Conservation (phyloP, 2,113 vertebrate species). For the Sphaerodactylus townsendi region DNA sequence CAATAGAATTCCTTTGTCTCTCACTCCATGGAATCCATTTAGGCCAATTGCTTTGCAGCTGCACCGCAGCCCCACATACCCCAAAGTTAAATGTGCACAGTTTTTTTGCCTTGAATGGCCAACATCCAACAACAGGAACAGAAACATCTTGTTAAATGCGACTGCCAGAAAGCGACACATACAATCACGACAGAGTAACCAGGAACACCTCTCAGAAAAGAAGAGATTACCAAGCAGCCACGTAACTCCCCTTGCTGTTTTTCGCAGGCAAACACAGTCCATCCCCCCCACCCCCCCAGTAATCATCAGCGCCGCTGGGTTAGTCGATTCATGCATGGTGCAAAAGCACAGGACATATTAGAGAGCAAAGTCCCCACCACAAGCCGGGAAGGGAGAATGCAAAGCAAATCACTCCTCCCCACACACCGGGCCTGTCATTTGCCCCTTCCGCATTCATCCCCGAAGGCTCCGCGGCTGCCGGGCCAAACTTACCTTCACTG, state of each 20-base stretch:
- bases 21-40: not conserved
- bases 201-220: not conserved
- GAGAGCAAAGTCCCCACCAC: constrained; percentile 12
- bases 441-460: constrained; percentile 42
- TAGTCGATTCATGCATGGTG: constrained; percentile 42
- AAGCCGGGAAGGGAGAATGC: constrained; percentile 11
- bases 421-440: constrained; percentile 37
- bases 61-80: not conserved
- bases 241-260: not conserved
- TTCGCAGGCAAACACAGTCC: not conserved
- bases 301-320: not conserved
- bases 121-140: not conserved
- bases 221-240: not conserved
- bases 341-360: constrained; percentile 38
- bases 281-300: not conserved
- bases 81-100: not conserved
- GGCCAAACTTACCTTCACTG: constrained; percentile 67
- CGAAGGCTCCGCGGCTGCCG: constrained; percentile 24
- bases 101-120: not conserved
- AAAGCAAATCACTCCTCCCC: not conserved
- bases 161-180: not conserved
- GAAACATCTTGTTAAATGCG: constrained; percentile 1
- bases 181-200: not conserved
- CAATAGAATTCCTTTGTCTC: not conserved
- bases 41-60: too few relatives aligned